Percentiles rank a stretch among this genome's conserved stretches.
These are phyloP conservation scores for Lepidothrix coronata DNA, from an alignment of 2,113 vertebrate genomes.

Conservation along the genomic window DNA sequence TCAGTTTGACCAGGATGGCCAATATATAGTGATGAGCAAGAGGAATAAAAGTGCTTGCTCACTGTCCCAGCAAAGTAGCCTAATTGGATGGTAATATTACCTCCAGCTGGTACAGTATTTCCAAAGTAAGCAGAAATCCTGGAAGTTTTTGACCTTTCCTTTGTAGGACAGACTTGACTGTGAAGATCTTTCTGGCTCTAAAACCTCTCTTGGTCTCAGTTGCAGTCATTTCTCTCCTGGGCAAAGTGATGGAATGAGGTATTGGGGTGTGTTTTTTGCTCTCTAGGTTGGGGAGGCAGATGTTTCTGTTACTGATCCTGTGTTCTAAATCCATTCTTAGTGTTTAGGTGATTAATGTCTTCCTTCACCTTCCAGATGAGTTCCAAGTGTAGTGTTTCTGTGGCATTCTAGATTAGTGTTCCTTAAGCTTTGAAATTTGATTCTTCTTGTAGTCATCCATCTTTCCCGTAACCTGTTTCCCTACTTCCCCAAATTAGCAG, in stretches of 20 bases:
- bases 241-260: not conserved
- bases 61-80: not conserved
- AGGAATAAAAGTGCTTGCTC: not conserved
- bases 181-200: not conserved
- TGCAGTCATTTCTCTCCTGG: not conserved
- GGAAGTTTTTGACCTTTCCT: not conserved
- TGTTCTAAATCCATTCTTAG: not conserved
- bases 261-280: not conserved
- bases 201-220: not conserved
- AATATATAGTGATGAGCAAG: not conserved
- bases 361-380: not conserved
- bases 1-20: not conserved
- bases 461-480: not conserved
- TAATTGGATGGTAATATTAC: not conserved
- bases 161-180: not conserved
- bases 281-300: not conserved
- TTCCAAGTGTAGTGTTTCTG: not conserved
- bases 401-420: not conserved
- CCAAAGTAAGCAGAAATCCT: not conserved
- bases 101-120: not conserved
- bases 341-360: not conserved
- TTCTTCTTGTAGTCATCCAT: not conserved
- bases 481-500: not conserved
- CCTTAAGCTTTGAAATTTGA: not conserved
- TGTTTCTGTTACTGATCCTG: not conserved